Conservation (phyloP, 2,888 invertebrate genomes). For the Melinopterus prodromus region DNA sequence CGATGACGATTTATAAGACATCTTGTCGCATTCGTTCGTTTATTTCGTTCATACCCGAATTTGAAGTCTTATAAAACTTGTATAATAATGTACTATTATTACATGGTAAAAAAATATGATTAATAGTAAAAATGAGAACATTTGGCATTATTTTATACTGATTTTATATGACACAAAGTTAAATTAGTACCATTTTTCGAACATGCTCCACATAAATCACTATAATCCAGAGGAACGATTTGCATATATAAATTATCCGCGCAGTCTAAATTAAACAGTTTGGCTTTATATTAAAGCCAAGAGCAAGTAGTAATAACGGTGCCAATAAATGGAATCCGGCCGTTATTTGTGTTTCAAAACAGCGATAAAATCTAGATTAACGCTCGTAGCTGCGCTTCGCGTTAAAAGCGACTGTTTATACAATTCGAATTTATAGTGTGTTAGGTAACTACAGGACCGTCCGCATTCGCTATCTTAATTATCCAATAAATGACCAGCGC, state of each 20-base stretch:
- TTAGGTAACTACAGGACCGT: neutral
- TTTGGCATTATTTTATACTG: neutral
- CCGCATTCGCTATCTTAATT: neutral
- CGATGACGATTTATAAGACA: too few species aligned
- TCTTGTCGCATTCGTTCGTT: too few species aligned
- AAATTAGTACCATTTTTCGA: neutral
- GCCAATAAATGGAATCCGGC: neutral
- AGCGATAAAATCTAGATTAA: neutral
- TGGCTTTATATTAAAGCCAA: neutral
- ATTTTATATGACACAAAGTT: neutral
- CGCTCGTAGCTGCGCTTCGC: neutral
- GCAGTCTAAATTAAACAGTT: neutral
- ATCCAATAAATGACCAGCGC: neutral
- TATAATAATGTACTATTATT: too few species aligned
- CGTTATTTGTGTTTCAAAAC: neutral
- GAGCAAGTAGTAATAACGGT: neutral
- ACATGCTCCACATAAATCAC: neutral
- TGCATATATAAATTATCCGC: neutral
- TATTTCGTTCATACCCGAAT: too few species aligned
- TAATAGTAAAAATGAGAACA: too few species aligned
- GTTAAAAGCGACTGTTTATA: neutral
- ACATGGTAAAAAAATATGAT: too few species aligned
- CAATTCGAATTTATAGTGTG: conserved; percentile 4
- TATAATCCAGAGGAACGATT: neutral
- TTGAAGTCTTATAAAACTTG: too few species aligned